These are phyloP conservation scores for Thunnus thynnus DNA, from an alignment of 2,113 vertebrate species.

Conservation along the genomic window DNA sequence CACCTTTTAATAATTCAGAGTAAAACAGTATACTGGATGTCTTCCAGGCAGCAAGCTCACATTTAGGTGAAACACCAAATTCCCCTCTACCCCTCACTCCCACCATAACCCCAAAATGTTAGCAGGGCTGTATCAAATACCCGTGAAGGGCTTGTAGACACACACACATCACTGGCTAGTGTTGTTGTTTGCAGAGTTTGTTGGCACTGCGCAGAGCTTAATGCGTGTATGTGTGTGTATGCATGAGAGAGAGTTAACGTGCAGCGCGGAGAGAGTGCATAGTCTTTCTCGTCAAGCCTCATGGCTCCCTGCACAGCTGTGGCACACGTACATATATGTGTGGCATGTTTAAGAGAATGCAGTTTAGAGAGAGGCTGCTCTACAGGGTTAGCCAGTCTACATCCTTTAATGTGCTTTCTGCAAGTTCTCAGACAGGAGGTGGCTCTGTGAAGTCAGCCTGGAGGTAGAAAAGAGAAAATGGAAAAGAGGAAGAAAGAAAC, in stretches of 20 bases:
- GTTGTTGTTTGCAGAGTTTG: conserved; percentile 55
- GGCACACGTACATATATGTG: conserved; percentile 28
- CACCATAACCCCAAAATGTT: conserved; percentile 34
- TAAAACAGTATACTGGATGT: conserved; percentile 76
- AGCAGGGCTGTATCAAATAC: conserved; percentile 31
- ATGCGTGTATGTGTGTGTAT: conserved; percentile 9
- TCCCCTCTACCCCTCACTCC: conserved; percentile 31
- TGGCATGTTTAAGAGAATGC: conserved; percentile 32
- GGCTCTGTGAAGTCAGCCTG: conserved; percentile 54
- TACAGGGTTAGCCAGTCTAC: conserved; percentile 55
- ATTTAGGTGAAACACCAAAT: conserved; percentile 73
- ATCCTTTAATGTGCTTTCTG: conserved; percentile 61
- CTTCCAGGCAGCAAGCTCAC: conserved; percentile 72
- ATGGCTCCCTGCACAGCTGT: conserved; percentile 51
- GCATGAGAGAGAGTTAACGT: conserved; percentile 16
- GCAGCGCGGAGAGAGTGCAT: conserved; percentile 8
- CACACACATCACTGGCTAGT: conserved; percentile 40
- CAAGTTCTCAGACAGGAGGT: conserved; percentile 44
- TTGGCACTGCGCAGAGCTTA: conserved; percentile 31
- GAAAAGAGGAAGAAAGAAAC: conserved; percentile 30
- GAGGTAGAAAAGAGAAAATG: conserved; percentile 39
- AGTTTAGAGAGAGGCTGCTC: conserved; percentile 59
- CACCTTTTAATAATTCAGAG: conserved; percentile 80
- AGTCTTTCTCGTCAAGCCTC: conserved; percentile 35
- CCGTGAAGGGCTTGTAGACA: conserved; percentile 42